These are phyloP conservation scores for Paraescarpia echinospica DNA, from an alignment of 1,140 invertebrate genomes.

Conservation along the genomic window DNA sequence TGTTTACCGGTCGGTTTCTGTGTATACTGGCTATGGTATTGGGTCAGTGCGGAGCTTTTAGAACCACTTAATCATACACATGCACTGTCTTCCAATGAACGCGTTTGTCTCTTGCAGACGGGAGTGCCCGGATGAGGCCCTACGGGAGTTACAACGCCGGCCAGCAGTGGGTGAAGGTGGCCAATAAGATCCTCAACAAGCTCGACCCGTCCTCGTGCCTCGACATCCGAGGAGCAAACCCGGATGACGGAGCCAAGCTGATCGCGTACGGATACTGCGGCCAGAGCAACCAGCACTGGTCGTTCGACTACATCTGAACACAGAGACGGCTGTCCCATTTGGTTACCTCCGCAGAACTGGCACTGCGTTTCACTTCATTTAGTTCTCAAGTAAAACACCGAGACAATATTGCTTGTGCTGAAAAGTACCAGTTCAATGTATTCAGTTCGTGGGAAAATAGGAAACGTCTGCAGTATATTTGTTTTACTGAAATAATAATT, in stretches of 20 bases:
- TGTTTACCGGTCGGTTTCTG: too few species aligned
- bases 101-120: constrained; percentile 19
- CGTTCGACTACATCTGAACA: constrained; percentile 15
- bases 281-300: constrained; percentile 12
- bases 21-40: too few species aligned
- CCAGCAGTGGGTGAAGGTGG: constrained; percentile 23
- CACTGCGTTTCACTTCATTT: background rate
- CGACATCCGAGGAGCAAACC: constrained; percentile 16
- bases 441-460: too few species aligned
- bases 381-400: background rate
- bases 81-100: background rate
- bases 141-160: background rate
- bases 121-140: constrained; percentile 13
- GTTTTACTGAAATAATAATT: background rate
- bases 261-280: background rate
- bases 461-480: too few species aligned
- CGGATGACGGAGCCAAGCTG: background rate
- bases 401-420: background rate
- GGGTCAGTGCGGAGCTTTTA: background rate
- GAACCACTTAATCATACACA: too few species aligned
- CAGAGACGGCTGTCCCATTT: background rate
- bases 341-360: background rate
- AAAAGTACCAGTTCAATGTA: too few species aligned
- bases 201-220: background rate
- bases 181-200: constrained; percentile 20